Conservation (phyloP, 1,140 invertebrate species). For the Caenorhabditis latens region DNA sequence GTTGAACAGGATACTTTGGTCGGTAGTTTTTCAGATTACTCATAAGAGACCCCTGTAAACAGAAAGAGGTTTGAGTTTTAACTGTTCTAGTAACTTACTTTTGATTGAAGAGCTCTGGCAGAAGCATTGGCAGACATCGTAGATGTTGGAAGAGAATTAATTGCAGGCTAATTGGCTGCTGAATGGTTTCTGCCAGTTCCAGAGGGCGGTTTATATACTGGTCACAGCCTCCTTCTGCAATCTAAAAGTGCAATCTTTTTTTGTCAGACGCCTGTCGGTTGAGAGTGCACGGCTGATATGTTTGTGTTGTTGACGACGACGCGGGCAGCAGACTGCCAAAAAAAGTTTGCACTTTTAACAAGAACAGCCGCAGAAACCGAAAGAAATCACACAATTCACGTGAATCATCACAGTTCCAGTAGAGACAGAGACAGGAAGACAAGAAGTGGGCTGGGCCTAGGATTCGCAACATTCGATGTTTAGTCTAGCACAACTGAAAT, state of each 20-base stretch:
- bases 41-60: conserved; percentile 10
- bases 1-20: background rate
- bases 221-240: conserved; percentile 5
- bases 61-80: background rate
- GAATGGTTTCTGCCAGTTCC: background rate
- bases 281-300: conserved; percentile 29
- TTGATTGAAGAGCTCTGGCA: conserved; percentile 32
- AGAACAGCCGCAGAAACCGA: conserved; percentile 36
- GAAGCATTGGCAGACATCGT: conserved; percentile 8
- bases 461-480: conserved; percentile 49
- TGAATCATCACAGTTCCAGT: conserved; percentile 36
- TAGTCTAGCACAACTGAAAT: conserved; percentile 39
- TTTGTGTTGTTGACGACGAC: background rate
- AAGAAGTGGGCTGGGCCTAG: conserved; percentile 20
- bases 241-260: conserved; percentile 41
- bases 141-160: background rate
- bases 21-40: conserved; percentile 2
- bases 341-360: conserved; percentile 44
- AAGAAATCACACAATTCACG: conserved; percentile 32
- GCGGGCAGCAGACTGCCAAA: conserved; percentile 3
- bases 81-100: background rate
- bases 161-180: background rate
- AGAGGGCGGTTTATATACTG: conserved; percentile 27
- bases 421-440: background rate
- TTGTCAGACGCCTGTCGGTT: conserved; percentile 5